Percentiles rank a stretch among this genome's conserved stretches.
Conservation (phyloP, 2,113 vertebrate genomes). For the Calidris pugnax region DNA sequence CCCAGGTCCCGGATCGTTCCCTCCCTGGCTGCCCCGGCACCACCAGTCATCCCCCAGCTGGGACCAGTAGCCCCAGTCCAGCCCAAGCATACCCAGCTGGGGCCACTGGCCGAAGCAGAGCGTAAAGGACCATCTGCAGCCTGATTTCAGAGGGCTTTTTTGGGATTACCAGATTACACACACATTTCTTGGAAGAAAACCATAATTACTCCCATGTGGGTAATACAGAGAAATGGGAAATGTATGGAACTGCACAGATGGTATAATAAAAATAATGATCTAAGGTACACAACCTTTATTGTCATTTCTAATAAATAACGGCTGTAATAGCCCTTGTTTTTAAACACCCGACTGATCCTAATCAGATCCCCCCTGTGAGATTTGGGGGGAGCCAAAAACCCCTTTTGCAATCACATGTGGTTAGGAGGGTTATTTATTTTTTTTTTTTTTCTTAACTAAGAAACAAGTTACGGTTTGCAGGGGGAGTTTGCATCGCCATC, state of each 20-base stretch:
- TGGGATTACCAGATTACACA: constrained; percentile 17
- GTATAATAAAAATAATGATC: neutral
- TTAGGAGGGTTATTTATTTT: neutral
- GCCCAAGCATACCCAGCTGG: neutral
- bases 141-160: neutral
- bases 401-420: neutral
- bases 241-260: neutral
- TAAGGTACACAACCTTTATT: neutral
- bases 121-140: neutral
- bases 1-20: neutral
- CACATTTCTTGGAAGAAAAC: constrained; percentile 41
- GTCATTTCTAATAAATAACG: neutral
- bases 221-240: constrained; percentile 3
- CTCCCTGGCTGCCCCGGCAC: neutral
- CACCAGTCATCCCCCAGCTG: fast-evolving
- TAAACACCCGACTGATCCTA: neutral
- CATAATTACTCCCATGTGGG: neutral
- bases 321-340: neutral
- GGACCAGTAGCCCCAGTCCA: neutral
- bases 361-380: neutral
- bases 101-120: neutral
- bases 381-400: neutral
- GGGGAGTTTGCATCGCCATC: fast-evolving
- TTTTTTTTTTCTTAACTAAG: neutral
- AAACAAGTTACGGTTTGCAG: neutral